phyloP scores from a whole-genome alignment of 2,113 vertebrate species.

The Varanus salvator region DNA sequence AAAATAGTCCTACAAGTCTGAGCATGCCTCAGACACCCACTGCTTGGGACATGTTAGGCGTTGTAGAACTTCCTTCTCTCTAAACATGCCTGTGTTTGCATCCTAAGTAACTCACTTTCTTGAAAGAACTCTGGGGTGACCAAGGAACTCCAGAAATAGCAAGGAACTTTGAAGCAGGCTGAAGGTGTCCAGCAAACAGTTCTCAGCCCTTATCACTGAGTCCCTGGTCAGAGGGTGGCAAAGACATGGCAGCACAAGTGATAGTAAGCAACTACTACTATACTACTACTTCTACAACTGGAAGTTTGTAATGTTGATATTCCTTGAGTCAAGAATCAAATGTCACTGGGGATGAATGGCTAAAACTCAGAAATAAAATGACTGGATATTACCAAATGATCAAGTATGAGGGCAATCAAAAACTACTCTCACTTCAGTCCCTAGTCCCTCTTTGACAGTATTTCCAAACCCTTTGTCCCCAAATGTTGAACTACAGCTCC shows the following conservation, averaged over 20 bases:
- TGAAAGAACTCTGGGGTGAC: neutral
- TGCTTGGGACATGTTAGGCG: no score
- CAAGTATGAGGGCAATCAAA: neutral
- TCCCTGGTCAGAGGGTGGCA: neutral
- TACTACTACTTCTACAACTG: neutral
- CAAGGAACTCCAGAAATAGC: no score
- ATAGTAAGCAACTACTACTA: neutral
- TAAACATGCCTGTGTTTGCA: no score
- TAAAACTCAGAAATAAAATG: neutral
- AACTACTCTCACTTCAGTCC: neutral
- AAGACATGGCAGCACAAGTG: neutral
- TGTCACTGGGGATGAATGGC: no score
- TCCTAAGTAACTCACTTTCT: neutral
- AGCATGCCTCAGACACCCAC: no score
- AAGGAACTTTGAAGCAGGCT: no score
- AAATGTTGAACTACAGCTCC: no score
- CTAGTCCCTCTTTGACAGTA: neutral
- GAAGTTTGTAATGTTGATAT: neutral
- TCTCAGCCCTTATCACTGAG: neutral
- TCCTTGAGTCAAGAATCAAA: neutral
- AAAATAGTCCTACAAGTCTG: no score
- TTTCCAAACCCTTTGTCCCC: no score
- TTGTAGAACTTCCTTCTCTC: no score
- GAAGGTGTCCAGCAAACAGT: neutral
- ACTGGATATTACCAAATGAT: neutral